These are phyloP conservation scores for Yponomeuta cagnagella DNA, from an alignment of 2,888 invertebrate genomes.

Conservation along the genomic window DNA sequence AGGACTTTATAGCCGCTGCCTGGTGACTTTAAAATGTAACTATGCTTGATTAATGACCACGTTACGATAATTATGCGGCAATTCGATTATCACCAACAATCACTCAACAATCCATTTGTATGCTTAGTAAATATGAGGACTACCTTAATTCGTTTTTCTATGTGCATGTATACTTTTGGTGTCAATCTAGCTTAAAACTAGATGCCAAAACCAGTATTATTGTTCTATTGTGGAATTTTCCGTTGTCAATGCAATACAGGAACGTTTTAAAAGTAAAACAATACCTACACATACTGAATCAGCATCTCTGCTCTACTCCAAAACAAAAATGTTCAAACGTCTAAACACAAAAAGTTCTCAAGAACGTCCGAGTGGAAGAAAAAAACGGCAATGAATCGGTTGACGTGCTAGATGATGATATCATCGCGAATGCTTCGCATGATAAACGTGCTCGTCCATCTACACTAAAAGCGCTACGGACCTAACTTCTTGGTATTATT, in stretches of 20 bases:
- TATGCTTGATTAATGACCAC: background rate
- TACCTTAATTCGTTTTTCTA: too few species aligned
- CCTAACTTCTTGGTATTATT: background rate
- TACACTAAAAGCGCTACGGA: background rate
- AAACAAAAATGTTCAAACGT: background rate
- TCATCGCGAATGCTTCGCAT: slow-evolving; percentile 5
- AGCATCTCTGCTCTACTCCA: background rate
- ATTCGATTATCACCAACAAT: background rate
- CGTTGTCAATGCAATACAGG: background rate
- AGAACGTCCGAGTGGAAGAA: slow-evolving; percentile 2
- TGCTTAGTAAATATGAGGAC: background rate
- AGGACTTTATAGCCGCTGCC: background rate
- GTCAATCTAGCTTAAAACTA: too few species aligned
- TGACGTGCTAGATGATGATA: slow-evolving; percentile 6
- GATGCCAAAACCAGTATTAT: background rate
- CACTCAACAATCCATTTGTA: background rate
- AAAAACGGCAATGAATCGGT: slow-evolving; percentile 9
- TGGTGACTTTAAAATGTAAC: background rate
- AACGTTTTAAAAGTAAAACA: background rate
- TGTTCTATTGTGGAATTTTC: background rate
- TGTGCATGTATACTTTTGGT: too few species aligned
- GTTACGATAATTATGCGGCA: background rate
- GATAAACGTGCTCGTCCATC: slow-evolving; percentile 2
- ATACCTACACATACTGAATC: background rate
- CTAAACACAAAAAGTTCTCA: background rate